Conservation (phyloP, 1,140 invertebrate species). For the Lordiphosa clarofinis region DNA sequence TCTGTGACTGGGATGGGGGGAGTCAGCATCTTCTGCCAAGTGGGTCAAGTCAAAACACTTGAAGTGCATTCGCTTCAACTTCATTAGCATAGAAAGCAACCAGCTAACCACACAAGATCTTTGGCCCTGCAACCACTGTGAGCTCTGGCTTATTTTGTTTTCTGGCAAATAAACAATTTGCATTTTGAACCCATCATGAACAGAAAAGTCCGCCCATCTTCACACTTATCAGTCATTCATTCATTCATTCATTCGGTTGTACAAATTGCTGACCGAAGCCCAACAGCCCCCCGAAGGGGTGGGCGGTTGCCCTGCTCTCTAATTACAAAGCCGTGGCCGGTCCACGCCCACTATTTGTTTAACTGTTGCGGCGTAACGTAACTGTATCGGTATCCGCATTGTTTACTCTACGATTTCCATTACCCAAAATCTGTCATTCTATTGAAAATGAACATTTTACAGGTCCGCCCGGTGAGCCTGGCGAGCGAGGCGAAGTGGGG, state of each 20-base stretch:
- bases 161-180: slow-evolving; percentile 70
- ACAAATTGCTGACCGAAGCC: slow-evolving; percentile 64
- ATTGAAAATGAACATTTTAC: slow-evolving; percentile 61
- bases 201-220: slow-evolving; percentile 18
- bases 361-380: slow-evolving; percentile 47
- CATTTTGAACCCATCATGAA: slow-evolving; percentile 57
- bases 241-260: slow-evolving; percentile 41
- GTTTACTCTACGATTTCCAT: slow-evolving; percentile 25
- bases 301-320: slow-evolving; percentile 33
- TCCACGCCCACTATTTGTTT: slow-evolving; percentile 44
- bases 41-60: slow-evolving; percentile 42
- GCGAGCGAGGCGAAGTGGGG: slow-evolving; percentile 91
- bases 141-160: slow-evolving; percentile 24
- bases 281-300: slow-evolving; percentile 3
- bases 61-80: slow-evolving; percentile 8
- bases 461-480: slow-evolving; percentile 88
- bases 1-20: not conserved
- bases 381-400: slow-evolving; percentile 18
- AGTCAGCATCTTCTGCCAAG: slow-evolving; percentile 12
- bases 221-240: slow-evolving; percentile 29
- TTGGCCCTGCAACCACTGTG: slow-evolving; percentile 48
- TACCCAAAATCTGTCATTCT: slow-evolving; percentile 58
- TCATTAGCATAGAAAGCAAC: slow-evolving; percentile 41
- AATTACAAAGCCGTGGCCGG: slow-evolving; percentile 46
- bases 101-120: slow-evolving; percentile 3